Evolutionary conservation across 2,113 vertebrate species (phyloP), one percentile per base, ranked within the genome.

Genomic region (Beaufortia kweichowensis): DNA sequence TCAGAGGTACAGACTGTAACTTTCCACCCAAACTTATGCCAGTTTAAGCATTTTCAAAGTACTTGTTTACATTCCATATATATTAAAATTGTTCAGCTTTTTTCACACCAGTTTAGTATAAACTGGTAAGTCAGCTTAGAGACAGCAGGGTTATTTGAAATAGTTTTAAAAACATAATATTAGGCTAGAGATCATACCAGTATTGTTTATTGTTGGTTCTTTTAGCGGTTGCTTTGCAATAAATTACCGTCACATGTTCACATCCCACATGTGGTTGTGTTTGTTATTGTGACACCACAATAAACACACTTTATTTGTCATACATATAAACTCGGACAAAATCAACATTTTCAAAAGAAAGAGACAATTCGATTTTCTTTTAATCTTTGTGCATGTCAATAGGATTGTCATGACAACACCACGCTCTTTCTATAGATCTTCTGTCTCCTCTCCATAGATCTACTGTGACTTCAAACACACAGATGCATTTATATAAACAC

Each of bases 321-420:
- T 23, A 29, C 71, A 53, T 12, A 21, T 17, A 43, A 5, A 23
- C 21, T 26, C 24, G 12, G 23, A 26, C 70, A 55, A 6, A 72
- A 62, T 19, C 55, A 50, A 75, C 1, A 23, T 26, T 53, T 68
- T 68, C 12, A 15, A 56, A 70, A 9, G 10, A 68, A 53, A 50
- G 19, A 68, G n/a, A 55, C 11, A n/a, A 46, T 50, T 4, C 1
- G 10, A 67, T 50, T 50, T n/a, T 31, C 10, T 12, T 69, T 35
- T 48, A 9, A 55, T 23, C 28, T 69, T 24, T 0, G 15, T 28
- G 64, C 46, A 6, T 41, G 29, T 67, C 29, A 5, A 31, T 17
- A 26, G 50, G 48, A 73, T 6, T 79, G 66, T 80, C 64, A 67
- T 83, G 67, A 56, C 67, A 56, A 35, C 29, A 55, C 24, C 57